Percentiles rank a stretch among this genome's conserved stretches.
Evolutionary conservation across 2,113 vertebrate species (phyloP).

Genomic region (Erythrocebus patas): DNA sequence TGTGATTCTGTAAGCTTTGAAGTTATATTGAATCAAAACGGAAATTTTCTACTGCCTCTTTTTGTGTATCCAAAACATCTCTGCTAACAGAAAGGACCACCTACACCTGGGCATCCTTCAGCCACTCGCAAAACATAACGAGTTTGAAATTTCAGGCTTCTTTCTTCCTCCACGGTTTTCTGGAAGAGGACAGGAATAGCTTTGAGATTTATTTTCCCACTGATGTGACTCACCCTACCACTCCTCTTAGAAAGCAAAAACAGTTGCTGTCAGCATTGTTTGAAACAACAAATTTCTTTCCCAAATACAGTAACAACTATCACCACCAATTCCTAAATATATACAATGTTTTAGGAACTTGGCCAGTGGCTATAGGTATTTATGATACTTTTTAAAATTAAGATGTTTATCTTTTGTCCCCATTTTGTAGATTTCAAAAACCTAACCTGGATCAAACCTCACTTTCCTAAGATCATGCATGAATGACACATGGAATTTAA

Average conservation of each 20-base stretch:
- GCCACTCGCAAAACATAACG: neutral
- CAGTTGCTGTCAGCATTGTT: constrained; percentile 7
- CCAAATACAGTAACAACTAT: neutral
- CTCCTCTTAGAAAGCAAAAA: neutral
- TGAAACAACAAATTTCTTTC: neutral
- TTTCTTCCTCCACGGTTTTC: neutral
- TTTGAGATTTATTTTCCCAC: constrained; percentile 31
- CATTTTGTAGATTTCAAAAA: neutral
- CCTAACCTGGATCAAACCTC: neutral
- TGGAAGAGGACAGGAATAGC: neutral
- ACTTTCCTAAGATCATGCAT: neutral
- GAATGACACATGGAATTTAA: neutral
- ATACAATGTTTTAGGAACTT: neutral
- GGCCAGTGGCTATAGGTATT: neutral
- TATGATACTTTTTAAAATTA: neutral
- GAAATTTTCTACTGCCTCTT: neutral
- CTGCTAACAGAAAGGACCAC: neutral
- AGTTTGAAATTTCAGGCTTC: neutral
- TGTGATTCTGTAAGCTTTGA: neutral
- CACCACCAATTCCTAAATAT: neutral
- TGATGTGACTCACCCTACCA: neutral
- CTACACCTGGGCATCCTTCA: neutral
- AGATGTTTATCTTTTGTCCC: neutral
- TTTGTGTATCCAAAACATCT: neutral
- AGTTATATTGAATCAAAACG: neutral